These are phyloP conservation scores for Pagetopsis macropterus DNA, from an alignment of 2,797 vertebrate genomes.

Conservation along the genomic window DNA sequence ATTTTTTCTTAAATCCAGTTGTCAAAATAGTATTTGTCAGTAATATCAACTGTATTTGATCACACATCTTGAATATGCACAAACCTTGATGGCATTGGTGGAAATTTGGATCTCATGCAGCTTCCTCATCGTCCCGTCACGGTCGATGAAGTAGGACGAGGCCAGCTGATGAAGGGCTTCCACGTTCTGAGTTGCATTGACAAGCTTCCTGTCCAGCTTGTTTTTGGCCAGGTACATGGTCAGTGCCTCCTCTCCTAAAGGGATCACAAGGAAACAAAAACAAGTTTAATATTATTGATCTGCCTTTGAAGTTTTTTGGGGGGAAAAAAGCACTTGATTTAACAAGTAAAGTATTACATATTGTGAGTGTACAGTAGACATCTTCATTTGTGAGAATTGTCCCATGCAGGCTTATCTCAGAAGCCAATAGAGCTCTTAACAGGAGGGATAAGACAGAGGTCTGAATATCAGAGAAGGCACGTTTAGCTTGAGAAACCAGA, in stretches of 20 bases:
- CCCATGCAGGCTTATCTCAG: slow-evolving; percentile 30
- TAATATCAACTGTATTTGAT: not conserved
- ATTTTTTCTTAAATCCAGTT: not conserved
- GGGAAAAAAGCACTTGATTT: not conserved
- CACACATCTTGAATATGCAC: slow-evolving; percentile 19
- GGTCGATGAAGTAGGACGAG: slow-evolving; percentile 98
- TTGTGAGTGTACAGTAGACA: not conserved
- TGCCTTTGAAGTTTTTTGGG: not conserved
- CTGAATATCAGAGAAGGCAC: slow-evolving; percentile 50
- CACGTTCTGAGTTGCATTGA: slow-evolving; percentile 94
- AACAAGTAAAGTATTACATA: slow-evolving; percentile 21
- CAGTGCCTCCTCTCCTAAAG: slow-evolving; percentile 94
- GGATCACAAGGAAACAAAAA: slow-evolving; percentile 32
- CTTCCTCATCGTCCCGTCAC: slow-evolving; percentile 97
- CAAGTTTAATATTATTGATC: not conserved
- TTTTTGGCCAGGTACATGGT: slow-evolving; percentile 99
- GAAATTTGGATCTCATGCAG: slow-evolving; percentile 99
- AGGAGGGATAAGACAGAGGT: slow-evolving; percentile 50
- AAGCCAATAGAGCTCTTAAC: slow-evolving; percentile 37
- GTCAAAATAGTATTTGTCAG: not conserved
- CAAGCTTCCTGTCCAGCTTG: slow-evolving; percentile 94
- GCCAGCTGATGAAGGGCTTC: slow-evolving; percentile 98
- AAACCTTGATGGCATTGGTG: slow-evolving; percentile 97
- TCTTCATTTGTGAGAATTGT: slow-evolving; percentile 26
- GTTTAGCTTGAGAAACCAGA: slow-evolving; percentile 67